Evolutionary conservation across 1,140 invertebrate genomes (phyloP), one percentile per base, ranked within the genome.

Genomic region (Bombus confusus): DNA sequence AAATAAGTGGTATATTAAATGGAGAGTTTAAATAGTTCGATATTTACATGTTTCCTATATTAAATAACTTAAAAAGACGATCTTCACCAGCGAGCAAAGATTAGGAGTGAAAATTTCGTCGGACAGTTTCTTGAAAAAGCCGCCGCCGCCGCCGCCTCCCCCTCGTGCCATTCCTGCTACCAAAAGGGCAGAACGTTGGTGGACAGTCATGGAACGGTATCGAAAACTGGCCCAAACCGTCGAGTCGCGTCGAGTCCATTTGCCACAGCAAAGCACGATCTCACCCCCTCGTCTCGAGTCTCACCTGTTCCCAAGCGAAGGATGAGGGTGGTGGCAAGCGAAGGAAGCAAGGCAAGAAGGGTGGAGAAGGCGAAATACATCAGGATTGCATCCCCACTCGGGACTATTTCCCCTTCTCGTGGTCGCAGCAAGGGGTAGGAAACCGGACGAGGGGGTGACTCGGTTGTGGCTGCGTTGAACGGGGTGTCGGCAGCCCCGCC

Each of bases 401-500:
- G 64, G 82, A 34, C 59, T 69, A 34, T n/a, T 89, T 92, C 89
- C 88, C 88, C 91, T 91, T 87, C 89, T 88, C 84, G 89, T 80
- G 84, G 82, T 84, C 87, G 84, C 71, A 62, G 72, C 64, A 66
- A 86, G 86, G 88, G 85, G 90, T 87, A 86, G 84, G 87, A 87
- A 88, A 79, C 81, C 81, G 87, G 84, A 78, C 81, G 87, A 84
- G 89, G 87, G 88, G 87, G 86, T 90, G 86, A 89, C 87, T 92
- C 88, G 91, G 92, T 93, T 93, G 92, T 91, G 94, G 92, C 92
- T 93, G 93, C 92, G 92, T 93, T 90, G 80, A 93, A 92, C 91
- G 92, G 93, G 93, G 92, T 93, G 91, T 85, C 86, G 91, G 87
- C 91, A 87, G 94, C 94, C 92, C 94, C 95, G 95, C 95, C 95